These are phyloP conservation scores for Alcedo atthis DNA, from an alignment of 2,797 vertebrate genomes.

Conservation along the genomic window DNA sequence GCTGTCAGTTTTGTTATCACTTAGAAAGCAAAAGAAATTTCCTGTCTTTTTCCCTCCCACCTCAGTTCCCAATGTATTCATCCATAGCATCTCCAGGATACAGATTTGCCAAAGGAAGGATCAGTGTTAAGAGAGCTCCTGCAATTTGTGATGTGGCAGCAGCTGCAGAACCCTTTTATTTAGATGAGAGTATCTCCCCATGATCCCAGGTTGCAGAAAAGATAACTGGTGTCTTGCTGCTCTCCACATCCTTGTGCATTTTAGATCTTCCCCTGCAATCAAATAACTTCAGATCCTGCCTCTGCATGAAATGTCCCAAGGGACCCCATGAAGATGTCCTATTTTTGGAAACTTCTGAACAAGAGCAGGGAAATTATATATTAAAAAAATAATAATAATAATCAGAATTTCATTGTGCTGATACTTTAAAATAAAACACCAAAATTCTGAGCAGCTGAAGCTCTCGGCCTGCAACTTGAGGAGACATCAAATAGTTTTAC, in stretches of 20 bases:
- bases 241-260: not conserved
- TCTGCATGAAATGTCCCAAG: not conserved
- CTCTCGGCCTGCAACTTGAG: not conserved
- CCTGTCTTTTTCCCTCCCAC: not conserved
- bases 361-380: not conserved
- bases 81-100: not conserved
- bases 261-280: not conserved
- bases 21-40: not conserved
- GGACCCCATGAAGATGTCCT: not conserved
- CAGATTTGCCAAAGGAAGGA: not conserved
- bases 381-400: not conserved
- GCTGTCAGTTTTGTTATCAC: not conserved
- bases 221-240: fast-evolving
- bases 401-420: not conserved
- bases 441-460: not conserved
- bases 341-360: not conserved
- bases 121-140: not conserved
- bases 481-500: not conserved
- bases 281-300: not conserved
- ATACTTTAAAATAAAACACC: not conserved
- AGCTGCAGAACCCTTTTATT: not conserved
- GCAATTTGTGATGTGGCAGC: not conserved
- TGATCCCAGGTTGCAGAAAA: not conserved
- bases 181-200: not conserved
- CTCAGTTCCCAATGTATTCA: not conserved